These are phyloP conservation scores for Entosphenus tridentatus DNA, from an alignment of 2,113 vertebrate species.

Conservation along the genomic window DNA sequence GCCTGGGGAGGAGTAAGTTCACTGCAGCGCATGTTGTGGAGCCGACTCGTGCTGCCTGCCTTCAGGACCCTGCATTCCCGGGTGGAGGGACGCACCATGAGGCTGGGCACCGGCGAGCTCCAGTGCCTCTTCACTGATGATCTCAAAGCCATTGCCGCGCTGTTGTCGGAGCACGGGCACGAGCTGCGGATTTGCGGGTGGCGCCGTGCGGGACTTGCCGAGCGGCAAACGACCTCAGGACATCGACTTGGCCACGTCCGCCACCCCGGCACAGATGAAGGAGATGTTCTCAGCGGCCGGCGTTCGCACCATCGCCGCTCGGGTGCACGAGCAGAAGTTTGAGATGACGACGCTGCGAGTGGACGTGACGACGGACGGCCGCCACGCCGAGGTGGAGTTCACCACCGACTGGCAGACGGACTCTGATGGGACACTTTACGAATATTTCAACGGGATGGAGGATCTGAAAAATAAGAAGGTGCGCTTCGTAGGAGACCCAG, in stretches of 20 bases:
- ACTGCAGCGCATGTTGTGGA: no score
- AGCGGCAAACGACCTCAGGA: conserved; percentile 55
- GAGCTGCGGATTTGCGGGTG: conserved; percentile 76
- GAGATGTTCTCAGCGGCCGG: conserved; percentile 47
- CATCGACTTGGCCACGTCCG: conserved; percentile 78
- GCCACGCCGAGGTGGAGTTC: conserved; percentile 75
- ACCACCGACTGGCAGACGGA: conserved; percentile 85
- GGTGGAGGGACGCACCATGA: no score
- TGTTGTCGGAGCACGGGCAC: conserved; percentile 48
- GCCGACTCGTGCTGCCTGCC: no score
- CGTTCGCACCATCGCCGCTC: conserved; percentile 60
- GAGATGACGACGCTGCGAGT: conserved; percentile 76
- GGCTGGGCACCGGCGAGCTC: no score
- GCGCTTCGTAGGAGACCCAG: conserved; percentile 57
- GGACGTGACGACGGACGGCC: conserved; percentile 58
- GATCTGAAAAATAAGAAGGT: conserved; percentile 59
- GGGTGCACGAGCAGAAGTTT: conserved; percentile 72
- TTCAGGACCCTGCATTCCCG: no score
- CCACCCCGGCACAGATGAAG: conserved; percentile 77
- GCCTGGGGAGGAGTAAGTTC: no score
- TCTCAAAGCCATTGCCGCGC: conserved; percentile 9
- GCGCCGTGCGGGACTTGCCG: conserved; percentile 68
- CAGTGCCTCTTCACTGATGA: no score
- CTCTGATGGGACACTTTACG: conserved; percentile 68
- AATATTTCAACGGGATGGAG: conserved; percentile 66